A percentile compares a stretch with the other conserved stretches of the same genome.
phyloP scores from a whole-genome alignment of 2,888 invertebrate species.

The Andrena dorsata region DNA sequence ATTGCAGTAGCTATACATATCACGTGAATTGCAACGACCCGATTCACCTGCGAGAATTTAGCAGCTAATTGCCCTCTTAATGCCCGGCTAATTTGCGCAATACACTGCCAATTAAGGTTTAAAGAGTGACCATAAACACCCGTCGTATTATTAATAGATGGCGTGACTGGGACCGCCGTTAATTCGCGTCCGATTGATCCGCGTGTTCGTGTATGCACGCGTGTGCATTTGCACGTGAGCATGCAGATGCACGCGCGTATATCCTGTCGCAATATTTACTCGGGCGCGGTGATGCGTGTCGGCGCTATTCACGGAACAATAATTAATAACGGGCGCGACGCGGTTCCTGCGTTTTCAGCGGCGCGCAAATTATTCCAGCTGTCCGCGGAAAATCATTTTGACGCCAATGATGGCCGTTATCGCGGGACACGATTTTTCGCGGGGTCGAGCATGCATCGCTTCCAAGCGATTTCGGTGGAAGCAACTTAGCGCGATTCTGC shows the following conservation, averaged over 20 bases:
- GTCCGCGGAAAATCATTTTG: conserved; percentile 39
- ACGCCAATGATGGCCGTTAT: not conserved
- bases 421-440: not conserved
- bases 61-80: conserved; percentile 48
- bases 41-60: conserved; percentile 16
- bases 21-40: not conserved
- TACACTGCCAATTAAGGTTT: conserved; percentile 45
- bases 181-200: conserved; percentile 58
- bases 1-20: not conserved
- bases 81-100: conserved; percentile 25
- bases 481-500: too few species aligned
- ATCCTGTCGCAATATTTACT: conserved; percentile 59
- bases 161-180: conserved; percentile 29
- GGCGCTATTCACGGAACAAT: conserved; percentile 60
- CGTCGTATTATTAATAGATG: conserved; percentile 41
- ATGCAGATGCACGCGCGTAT: conserved; percentile 22
- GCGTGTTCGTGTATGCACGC: conserved; percentile 14
- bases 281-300: conserved; percentile 49
- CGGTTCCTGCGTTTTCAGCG: conserved; percentile 12
- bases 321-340: conserved; percentile 62
- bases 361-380: conserved; percentile 42
- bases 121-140: conserved; percentile 45
- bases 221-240: conserved; percentile 20
- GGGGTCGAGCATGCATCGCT: not conserved
- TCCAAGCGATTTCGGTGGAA: too few species aligned